Percentiles rank a stretch among this genome's conserved stretches.
These are phyloP conservation scores for Paracyclopina nana DNA, from an alignment of 1,140 invertebrate species.

Conservation along the genomic window DNA sequence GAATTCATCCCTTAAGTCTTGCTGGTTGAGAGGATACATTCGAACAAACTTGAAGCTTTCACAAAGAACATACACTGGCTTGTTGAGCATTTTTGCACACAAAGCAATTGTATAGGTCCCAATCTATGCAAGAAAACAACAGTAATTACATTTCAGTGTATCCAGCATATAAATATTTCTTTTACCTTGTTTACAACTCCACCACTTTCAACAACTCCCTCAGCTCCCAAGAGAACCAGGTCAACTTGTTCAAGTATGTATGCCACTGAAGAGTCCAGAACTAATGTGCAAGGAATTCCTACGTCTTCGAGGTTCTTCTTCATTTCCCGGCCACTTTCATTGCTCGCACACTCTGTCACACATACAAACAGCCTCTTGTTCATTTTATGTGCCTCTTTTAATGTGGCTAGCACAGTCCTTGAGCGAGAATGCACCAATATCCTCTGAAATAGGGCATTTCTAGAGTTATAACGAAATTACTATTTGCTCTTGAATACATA, in stretches of 20 bases:
- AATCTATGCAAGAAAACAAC: too few relatives aligned
- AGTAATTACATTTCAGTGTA: too few relatives aligned
- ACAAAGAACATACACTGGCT: slow-evolving; percentile 81
- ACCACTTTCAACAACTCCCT: slow-evolving; percentile 89
- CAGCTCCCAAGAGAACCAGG: slow-evolving; percentile 85
- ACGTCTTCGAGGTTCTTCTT: slow-evolving; percentile 40
- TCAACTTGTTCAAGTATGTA: slow-evolving; percentile 87
- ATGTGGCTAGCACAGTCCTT: slow-evolving; percentile 67
- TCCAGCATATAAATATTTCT: neutral
- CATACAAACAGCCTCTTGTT: slow-evolving; percentile 74
- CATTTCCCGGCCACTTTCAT: slow-evolving; percentile 71
- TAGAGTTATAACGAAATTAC: neutral
- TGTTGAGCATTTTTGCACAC: slow-evolving; percentile 74
- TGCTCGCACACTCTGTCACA: slow-evolving; percentile 65
- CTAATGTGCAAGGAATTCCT: slow-evolving; percentile 46
- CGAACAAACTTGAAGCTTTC: slow-evolving; percentile 95
- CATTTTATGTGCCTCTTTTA: slow-evolving; percentile 52
- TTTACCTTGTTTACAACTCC: slow-evolving; percentile 89
- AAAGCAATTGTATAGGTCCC: slow-evolving; percentile 77
- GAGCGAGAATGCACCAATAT: slow-evolving; percentile 30
- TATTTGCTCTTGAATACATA: slow-evolving; percentile 28
- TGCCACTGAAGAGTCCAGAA: slow-evolving; percentile 71
- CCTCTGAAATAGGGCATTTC: neutral
- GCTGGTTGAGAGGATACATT: slow-evolving; percentile 77
- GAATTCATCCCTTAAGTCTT: slow-evolving; percentile 70